Evolutionary conservation across 2,888 invertebrate species (phyloP), one percentile per base, ranked within the genome.

Genomic region (Chymomyza amoena): DNA sequence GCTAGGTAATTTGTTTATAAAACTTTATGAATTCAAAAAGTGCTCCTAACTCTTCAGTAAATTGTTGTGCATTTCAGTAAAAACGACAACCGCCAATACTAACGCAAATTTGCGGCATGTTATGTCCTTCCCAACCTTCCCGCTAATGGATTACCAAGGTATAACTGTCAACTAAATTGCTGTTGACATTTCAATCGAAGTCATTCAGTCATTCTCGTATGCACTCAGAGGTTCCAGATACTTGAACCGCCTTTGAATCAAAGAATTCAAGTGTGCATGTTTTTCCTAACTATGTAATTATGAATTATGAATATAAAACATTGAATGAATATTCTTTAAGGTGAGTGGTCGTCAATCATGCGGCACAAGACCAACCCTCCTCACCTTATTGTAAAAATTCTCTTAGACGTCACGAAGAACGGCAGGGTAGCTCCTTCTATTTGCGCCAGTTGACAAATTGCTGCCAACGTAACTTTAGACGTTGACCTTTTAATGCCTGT

Each of bases 371-470:
- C n/a, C 70, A 60, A 75, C 74, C 76, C 76, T 32, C 57, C 76
- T 32, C 57, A 57, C 60, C 65, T 70, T 68, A 45, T 20, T 60
- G 59, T 28, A 16, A 51, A 18, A 56, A 62, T 59, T 63, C 72
- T 71, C 7, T 20, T 16, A 54, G 54, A 15, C 57, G 20, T 57
- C 20, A 7, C 20, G 25, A 57, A 2, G 25, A 56, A 6, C 15
- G 57, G 25, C 25, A 25, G 52, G 52, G 52, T 59, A 50, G 36
- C 7, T 69, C 64, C 72, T 82, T 82, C 80, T 82, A 70, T 52
- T 69, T 66, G 75, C 81, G 86, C 84, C 83, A 86, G 80, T 84
- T 84, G 83, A 84, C 83, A 84, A 84, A 84, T 84, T 86, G 80
- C n/a, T n/a, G 54, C 18, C 54, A 68, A 67, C 72, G 65, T 59